Evolutionary conservation across 1,140 invertebrate genomes (phyloP).

Genomic region (Drosophila mauritiana): DNA sequence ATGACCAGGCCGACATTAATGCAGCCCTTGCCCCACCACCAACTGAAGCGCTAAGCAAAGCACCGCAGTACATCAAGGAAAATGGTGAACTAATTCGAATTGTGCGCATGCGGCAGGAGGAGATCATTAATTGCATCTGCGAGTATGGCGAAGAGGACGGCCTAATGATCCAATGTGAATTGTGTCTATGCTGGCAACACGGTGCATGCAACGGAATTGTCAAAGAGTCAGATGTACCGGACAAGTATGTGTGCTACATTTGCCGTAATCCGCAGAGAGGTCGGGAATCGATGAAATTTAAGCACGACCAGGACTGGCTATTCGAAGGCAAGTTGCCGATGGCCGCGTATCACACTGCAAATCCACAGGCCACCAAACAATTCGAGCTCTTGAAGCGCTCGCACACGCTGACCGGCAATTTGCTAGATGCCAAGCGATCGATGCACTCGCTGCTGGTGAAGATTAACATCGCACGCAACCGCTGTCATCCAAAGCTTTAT

Average conservation of each 20-base stretch:
- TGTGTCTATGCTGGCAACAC: slow-evolving; percentile 97
- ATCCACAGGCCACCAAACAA: slow-evolving; percentile 77
- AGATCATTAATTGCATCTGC: slow-evolving; percentile 95
- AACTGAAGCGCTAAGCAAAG: slow-evolving; percentile 13
- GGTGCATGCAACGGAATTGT: slow-evolving; percentile 94
- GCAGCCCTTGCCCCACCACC: slow-evolving; percentile 57
- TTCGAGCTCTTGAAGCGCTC: slow-evolving; percentile 87
- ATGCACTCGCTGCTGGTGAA: slow-evolving; percentile 90
- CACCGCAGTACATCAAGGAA: slow-evolving; percentile 85
- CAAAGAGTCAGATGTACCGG: slow-evolving; percentile 92
- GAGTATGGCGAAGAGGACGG: slow-evolving; percentile 94
- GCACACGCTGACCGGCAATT: slow-evolving; percentile 89
- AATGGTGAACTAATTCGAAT: slow-evolving; percentile 88
- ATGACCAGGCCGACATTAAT: slow-evolving; percentile 63
- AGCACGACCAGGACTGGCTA: slow-evolving; percentile 94
- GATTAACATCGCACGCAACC: slow-evolving; percentile 90
- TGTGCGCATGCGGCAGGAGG: slow-evolving; percentile 89
- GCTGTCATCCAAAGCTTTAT: slow-evolving; percentile 93
- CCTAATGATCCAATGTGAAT: slow-evolving; percentile 97
- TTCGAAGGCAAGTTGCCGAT: slow-evolving; percentile 92
- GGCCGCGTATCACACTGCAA: slow-evolving; percentile 84
- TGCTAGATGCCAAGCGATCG: slow-evolving; percentile 88
- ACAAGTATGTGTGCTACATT: slow-evolving; percentile 95
- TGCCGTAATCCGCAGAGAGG: slow-evolving; percentile 92
- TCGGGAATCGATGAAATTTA: slow-evolving; percentile 89